Base-by-base conservation (phyloP, 2,888 invertebrate species). In the Lasioglossum zephyrum region DNA sequence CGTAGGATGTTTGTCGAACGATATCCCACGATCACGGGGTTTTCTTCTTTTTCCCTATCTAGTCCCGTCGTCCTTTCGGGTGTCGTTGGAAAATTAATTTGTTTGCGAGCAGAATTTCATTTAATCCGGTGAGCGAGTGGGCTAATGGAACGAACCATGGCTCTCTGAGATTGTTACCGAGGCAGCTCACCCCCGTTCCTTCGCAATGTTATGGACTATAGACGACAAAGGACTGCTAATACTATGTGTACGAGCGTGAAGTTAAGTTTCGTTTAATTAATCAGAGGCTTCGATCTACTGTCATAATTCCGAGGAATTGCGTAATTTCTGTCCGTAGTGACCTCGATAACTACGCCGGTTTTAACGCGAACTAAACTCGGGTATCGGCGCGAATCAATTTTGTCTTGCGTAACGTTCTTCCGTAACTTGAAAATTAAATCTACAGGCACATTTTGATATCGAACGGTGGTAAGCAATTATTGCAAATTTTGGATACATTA, bases 51-150 rank as follows among this genome's bases (percentile, higher is more conserved):
- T 39, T 39, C 69, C 4, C 18, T 1, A n/a, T 11, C 11, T 1
- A 11, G 36, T 4, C 4, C 3, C 0, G 63, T 31, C 39, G 69
- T 69, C 39, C 69, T 69, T 39, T 39, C 22, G 69, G 36, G 69
- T 39, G 69, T 69, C 69, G 69, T 69, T 69, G 69, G 39, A 39
- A 69, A 90, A 88, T 90, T 88, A 88, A 90, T 89, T 89, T 79
- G 75, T 84, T 85, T 77, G 85, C 80, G 77, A 69, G 79, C 66
- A 73, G 81, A 85, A 87, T 90, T 90, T 79, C 88, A 88, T 90
- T 90, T 85, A 85, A 90, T 87, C 78, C 85, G 69, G 75, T 76
- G 74, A 73, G 70, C 82, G 77, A 70, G 77, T 63, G 70, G 85
- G 76, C 78, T 85, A 81, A 87, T 81, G 70, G 73, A 87, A 90